Evolutionary conservation across 1,140 invertebrate genomes (phyloP), one percentile per base, ranked within the genome.

Genomic region (Drosophila sp.): DNA sequence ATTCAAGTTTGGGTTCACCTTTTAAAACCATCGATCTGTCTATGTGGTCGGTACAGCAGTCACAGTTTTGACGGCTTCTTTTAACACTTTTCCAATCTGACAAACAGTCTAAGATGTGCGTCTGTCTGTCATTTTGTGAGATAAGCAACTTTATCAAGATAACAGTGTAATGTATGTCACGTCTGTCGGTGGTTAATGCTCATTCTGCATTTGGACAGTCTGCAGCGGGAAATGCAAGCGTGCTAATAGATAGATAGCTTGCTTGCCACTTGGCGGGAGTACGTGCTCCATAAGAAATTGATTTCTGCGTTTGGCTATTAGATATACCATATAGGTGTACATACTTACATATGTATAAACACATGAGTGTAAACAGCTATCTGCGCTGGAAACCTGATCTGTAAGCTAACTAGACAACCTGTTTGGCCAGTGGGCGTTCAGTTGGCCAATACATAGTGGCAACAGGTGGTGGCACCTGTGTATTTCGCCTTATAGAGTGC

Each of bases 151-250:
- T 66, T 29, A 86, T 70, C 71, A 32, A 61, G 82, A 87, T 87
- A 89, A 89, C 46, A 57, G 51, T 59, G 61, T 53, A 89, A 87
- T 83, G 83, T 87, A 71, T 87, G 82, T 87, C 82, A 87, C 83
- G 82, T 86, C 72, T 86, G 75, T 58, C 56, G 73, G 69, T 75
- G 78, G 72, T 63, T 74, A 43, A 56, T 54, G 21, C 43, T 58
- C 51, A 40, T 34, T 45, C 62, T 51, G 58, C 66, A 51, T 79
- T 70, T 67, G 70, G 36, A 4, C n/a, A n/a, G 34, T 18, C 48
- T 45, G 54, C 45, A 38, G 58, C 45, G 45, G 38, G 46, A 65
- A 72, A 63, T 48, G 38, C 27, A 58, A 86, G 76, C 80, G 66
- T 84, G 67, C 57, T 69, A 56, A 61, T 66, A 72, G 76, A 83